Base-by-base conservation (phyloP, 2,888 invertebrate species). In the Orthonevra nobilis region DNA sequence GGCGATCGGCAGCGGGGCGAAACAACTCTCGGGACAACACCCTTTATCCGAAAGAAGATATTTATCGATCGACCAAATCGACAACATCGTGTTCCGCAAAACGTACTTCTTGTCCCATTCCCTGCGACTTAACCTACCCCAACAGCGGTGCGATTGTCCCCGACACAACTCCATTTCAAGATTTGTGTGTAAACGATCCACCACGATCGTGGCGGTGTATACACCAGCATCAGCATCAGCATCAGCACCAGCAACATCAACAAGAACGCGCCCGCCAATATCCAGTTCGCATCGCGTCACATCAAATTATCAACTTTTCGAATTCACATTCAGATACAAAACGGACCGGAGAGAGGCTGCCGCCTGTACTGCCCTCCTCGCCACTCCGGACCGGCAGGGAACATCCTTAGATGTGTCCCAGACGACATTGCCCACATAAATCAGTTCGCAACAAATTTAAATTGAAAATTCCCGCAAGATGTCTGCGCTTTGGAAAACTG, bases 351-450 rank as follows among this genome's bases (percentile, higher is more conserved):
- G 36, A 20, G 15, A 20, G 14, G 14, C 9, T 3, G 30, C 5
- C 26, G 15, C 32, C 3, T 10, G 32, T n/a, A 28, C 19, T 23
- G 1, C 32, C 9, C 1, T 9, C 6, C 63, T 12, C 56, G 46
- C 10, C 20, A 7, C 30, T 46, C 36, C 14, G 42, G 36, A 14
- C 26, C 20, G 26, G 20, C 60, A 17, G 34, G 30, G 10, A 54
- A 56, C 64, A 48, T 64, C 54, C 54, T 66, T 26, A 32, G 72
- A 66, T 54, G 72, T 79, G 72, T 66, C 79, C 73, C 79, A 79
- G 81, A 81, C 81, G 74, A 63, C 72, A 81, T 79, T 83, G 82
- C 83, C 82, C 81, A 82, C 81, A 81, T 83, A 82, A 82, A 82
- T 82, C 82, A 83, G 81, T 81, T 82, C 56, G 46, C 63, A 63